Evolutionary conservation across 2,797 vertebrate genomes (phyloP).

Genomic region (Acanthiza pusilla): DNA sequence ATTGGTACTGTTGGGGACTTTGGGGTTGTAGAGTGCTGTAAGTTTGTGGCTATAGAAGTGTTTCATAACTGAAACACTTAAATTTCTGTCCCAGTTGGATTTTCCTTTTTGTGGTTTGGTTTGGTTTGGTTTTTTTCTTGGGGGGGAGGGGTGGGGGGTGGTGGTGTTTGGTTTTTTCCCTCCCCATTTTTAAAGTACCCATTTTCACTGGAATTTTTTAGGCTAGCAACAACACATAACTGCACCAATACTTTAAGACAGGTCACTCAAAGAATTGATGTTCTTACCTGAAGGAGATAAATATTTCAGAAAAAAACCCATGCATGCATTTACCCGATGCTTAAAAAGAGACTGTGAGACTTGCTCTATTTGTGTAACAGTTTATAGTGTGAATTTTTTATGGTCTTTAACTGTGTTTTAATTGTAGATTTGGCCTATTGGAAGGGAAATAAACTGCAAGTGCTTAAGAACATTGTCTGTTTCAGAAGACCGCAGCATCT

Average conservation of each 20-base stretch:
- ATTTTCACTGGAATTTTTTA: neutral
- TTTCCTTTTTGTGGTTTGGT: no score
- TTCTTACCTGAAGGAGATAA: neutral
- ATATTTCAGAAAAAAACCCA: neutral
- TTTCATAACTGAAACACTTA: neutral
- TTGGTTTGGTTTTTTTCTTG: no score
- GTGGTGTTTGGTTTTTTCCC: no score
- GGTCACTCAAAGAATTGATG: neutral
- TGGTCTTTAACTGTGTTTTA: neutral
- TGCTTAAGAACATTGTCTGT: constrained; percentile 94
- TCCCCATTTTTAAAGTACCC: neutral
- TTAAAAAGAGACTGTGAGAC: neutral
- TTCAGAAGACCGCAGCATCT: constrained; percentile 94
- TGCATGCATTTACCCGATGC: neutral
- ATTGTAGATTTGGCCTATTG: constrained; percentile 94
- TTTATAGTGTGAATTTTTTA: neutral
- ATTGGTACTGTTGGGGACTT: neutral
- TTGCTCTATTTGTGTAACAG: neutral
- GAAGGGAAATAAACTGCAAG: constrained; percentile 96
- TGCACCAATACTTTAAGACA: neutral
- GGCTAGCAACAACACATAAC: neutral
- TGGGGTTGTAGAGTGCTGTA: neutral
- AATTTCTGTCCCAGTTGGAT: neutral
- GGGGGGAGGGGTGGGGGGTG: no score
- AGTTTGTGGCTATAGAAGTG: neutral